A percentile compares a stretch with the other conserved stretches of the same genome.
phyloP scores from a whole-genome alignment of 2,797 vertebrate genomes.

The Arnoldichthys spilopterus region DNA sequence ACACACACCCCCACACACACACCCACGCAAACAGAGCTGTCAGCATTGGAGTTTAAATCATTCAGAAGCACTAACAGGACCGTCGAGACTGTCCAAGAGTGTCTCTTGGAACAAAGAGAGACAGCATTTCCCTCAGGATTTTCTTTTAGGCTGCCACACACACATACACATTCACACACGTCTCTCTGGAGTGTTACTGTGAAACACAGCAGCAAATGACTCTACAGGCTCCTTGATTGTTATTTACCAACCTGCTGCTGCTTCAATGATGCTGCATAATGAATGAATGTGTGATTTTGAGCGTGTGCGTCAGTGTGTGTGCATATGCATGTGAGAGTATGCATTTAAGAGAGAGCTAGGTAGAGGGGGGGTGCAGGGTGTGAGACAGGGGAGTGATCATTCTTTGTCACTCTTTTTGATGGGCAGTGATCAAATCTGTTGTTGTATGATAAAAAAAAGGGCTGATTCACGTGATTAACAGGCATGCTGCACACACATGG shows the following conservation, averaged over 20 bases:
- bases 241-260: slow-evolving; percentile 16
- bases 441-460: neutral
- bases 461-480: neutral
- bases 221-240: neutral
- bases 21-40: neutral
- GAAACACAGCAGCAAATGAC: neutral
- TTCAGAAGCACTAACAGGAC: slow-evolving; percentile 59
- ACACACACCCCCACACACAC: neutral
- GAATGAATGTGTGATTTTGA: neutral
- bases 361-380: too few species aligned
- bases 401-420: slow-evolving; percentile 1
- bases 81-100: slow-evolving; percentile 39
- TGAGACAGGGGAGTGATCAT: neutral
- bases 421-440: neutral
- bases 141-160: neutral
- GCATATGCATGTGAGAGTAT: neutral
- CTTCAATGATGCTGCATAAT: slow-evolving; percentile 22
- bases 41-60: slow-evolving; percentile 54
- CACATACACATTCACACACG: neutral
- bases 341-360: neutral
- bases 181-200: neutral
- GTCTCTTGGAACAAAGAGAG: slow-evolving; percentile 42
- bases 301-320: neutral
- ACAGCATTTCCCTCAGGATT: slow-evolving; percentile 38
- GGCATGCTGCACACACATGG: too few species aligned